Base-by-base conservation (phyloP, 2,888 invertebrate genomes). In the Meghimatium bilineatum region DNA sequence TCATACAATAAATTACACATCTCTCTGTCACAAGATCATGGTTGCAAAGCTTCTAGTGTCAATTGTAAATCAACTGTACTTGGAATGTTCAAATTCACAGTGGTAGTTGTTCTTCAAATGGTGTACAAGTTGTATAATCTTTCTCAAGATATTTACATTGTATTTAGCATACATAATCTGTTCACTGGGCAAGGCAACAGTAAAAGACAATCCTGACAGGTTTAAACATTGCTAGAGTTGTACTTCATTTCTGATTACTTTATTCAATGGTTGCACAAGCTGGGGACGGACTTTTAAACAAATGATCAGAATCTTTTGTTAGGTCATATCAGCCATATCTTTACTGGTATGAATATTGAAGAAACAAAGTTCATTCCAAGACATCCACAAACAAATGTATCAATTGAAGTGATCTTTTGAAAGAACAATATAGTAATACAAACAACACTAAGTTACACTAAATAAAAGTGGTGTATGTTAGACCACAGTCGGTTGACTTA, bases 1-100 rank as follows among this genome's bases (percentile, higher is more conserved):
- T n/a, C 44, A 72, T 44, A 6, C 26, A 26, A 72, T 44, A 29
- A 72, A 72, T 36, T 2, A 69, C 29, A 38, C 10, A 72, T 72
- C n/a, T 12, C 10, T 38, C 12, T 44, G n/a, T 72, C 72, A 72
- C 72, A n/a, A 72, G 44, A 44, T 23, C n/a, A 44, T 44, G 6
- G 0, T 44, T 44, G n/a, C 44, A 72, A 72, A 38, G 38, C 17
- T 49, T 72, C 44, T 38, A 38, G 12, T 44, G n/a, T 26, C 26
- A 63, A 38, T 69, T 38, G n/a, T 69, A 8, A 75, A 75, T 56
- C 10, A 56, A 34, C 32, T 75, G 75, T 52, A 56, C 32, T 34
- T 77, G 77, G 77, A 77, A 77, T 77, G 77, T 77, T 77, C 20
- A 60, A 26, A 36, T 77, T 77, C 77, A 63, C 77, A 77, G 77